A percentile compares a stretch with the other conserved stretches of the same genome.
These are phyloP conservation scores for Nipponacmea schrenckii DNA, from an alignment of 2,888 invertebrate species.

Conservation along the genomic window DNA sequence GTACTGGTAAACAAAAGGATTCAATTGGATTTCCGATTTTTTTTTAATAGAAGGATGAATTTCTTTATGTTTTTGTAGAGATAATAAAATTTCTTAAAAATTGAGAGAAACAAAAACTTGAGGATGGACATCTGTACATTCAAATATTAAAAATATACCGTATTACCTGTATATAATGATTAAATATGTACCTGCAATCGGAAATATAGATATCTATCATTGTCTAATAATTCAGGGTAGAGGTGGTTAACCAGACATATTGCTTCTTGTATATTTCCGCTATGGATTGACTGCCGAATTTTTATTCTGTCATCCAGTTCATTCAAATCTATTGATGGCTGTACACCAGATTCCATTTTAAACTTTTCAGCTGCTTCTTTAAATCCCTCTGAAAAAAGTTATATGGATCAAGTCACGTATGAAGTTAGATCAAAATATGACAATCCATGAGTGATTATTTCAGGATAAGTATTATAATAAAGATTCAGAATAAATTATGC, in stretches of 20 bases:
- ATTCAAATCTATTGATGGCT: constrained; percentile 81
- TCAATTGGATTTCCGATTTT: too few species aligned
- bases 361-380: constrained; percentile 97
- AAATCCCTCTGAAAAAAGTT: constrained; percentile 68
- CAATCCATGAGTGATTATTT: too few species aligned
- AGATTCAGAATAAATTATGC: too few species aligned
- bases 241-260: constrained; percentile 92
- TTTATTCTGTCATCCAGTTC: constrained; percentile 81
- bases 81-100: too few species aligned
- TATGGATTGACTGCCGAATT: constrained; percentile 93
- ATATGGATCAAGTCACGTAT: background rate
- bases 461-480: too few species aligned
- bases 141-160: too few species aligned
- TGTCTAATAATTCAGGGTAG: constrained; percentile 93
- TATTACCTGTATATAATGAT: background rate
- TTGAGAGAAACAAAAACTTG: too few species aligned
- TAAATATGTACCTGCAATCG: constrained; percentile 80
- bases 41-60: too few species aligned
- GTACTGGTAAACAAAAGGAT: too few species aligned
- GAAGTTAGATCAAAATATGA: too few species aligned
- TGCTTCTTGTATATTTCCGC: constrained; percentile 90
- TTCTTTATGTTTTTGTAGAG: too few species aligned
- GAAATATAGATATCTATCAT: constrained; percentile 94
- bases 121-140: too few species aligned
- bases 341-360: constrained; percentile 90